Evolutionary conservation across 2,113 vertebrate species (phyloP).

Genomic region (Empidonax alnorum): DNA sequence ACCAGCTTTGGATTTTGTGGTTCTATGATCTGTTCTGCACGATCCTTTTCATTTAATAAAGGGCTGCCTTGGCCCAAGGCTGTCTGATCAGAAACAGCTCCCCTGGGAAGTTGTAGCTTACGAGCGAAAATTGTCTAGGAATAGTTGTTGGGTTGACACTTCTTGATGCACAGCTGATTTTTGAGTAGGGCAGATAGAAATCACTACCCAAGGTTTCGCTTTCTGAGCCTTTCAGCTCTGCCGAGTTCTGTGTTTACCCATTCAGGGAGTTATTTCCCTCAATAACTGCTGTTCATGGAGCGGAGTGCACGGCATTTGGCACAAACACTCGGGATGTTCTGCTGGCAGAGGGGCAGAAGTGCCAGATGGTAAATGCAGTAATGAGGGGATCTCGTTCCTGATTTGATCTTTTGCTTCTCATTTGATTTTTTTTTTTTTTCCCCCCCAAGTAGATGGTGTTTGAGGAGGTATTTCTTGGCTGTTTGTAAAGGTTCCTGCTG

Average conservation of each 20-base stretch:
- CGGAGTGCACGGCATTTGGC: background rate
- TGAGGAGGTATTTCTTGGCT: background rate
- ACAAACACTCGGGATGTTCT: background rate
- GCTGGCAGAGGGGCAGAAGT: background rate
- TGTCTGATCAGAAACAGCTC: background rate
- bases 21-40: background rate
- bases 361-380: conserved; percentile 11
- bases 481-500: background rate
- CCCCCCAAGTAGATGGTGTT: background rate
- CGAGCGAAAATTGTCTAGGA: background rate
- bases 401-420: background rate
- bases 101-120: background rate
- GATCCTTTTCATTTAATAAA: background rate
- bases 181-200: background rate
- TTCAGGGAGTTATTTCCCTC: background rate
- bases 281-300: background rate
- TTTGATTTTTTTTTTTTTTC: background rate
- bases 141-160: background rate
- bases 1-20: background rate
- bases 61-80: background rate
- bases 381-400: background rate
- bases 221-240: background rate
- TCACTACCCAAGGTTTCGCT: background rate
- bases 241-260: background rate
- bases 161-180: background rate